These are phyloP conservation scores for Halocynthia aurantium DNA, from an alignment of 23 tunicate species.

Conservation along the genomic window DNA sequence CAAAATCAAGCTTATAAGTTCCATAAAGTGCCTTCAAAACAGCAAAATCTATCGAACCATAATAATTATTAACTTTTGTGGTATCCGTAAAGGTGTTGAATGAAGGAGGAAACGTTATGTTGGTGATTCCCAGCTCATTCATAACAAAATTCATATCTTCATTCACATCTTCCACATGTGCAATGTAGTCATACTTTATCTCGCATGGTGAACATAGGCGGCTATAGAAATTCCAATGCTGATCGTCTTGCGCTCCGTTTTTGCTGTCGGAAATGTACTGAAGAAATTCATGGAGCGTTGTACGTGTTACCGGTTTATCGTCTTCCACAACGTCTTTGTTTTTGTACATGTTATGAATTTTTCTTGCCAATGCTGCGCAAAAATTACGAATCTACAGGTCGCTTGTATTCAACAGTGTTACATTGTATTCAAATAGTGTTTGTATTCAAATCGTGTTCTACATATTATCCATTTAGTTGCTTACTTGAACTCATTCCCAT, in stretches of 20 bases:
- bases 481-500: too few relatives aligned
- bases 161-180: background rate
- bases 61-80: slow-evolving; percentile 7
- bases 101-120: slow-evolving; percentile 5
- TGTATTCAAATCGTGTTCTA: too few relatives aligned
- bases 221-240: slow-evolving; percentile 22
- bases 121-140: background rate
- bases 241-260: slow-evolving; percentile 4
- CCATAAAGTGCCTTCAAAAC: background rate
- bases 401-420: too few relatives aligned
- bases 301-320: too few relatives aligned
- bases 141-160: background rate
- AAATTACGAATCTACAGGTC: too few relatives aligned
- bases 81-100: slow-evolving; percentile 16
- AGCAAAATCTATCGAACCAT: background rate
- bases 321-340: too few relatives aligned
- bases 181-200: slow-evolving; percentile 10
- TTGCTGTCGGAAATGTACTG: background rate
- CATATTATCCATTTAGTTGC: too few relatives aligned
- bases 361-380: too few relatives aligned
- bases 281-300: background rate
- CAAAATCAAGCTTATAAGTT: slow-evolving; percentile 4
- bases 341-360: too few relatives aligned
- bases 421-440: too few relatives aligned
- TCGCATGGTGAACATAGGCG: slow-evolving; percentile 14